Evolutionary conservation across 2,888 invertebrate genomes (phyloP).

Genomic region (Galerucella calmariensis): DNA sequence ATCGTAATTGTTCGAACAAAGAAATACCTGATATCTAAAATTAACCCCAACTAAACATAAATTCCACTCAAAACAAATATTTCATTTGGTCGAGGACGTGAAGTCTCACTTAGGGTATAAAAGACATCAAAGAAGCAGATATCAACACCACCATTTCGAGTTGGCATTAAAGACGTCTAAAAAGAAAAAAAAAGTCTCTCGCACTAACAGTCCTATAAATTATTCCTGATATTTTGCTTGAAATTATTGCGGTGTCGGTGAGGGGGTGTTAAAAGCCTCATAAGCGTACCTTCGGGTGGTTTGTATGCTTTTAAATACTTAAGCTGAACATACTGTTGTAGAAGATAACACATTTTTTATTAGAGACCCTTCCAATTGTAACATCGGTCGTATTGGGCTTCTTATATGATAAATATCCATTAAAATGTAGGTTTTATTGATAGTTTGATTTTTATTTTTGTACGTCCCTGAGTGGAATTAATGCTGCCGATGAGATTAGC

Average conservation of each 20-base stretch:
- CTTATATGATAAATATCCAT: neutral
- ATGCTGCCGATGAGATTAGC: constrained; percentile 52
- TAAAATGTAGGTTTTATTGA: neutral
- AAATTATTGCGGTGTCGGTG: constrained; percentile 12
- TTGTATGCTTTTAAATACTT: neutral
- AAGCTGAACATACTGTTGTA: neutral
- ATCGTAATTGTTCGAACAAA: neutral
- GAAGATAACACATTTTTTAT: too few relatives aligned
- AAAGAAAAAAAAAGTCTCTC: constrained; percentile 29
- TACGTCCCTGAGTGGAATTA: constrained; percentile 46
- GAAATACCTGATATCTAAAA: neutral
- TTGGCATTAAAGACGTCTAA: constrained; percentile 40
- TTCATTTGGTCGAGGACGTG: constrained; percentile 36
- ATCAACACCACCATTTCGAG: constrained; percentile 43
- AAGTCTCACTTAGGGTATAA: constrained; percentile 37
- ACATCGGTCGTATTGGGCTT: neutral
- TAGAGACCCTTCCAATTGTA: too few relatives aligned
- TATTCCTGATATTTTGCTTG: constrained; percentile 26
- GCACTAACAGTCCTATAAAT: constrained; percentile 27
- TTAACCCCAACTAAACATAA: constrained; percentile 20
- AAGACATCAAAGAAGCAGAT: constrained; percentile 44
- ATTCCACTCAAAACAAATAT: constrained; percentile 37
- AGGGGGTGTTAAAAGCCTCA: constrained; percentile 5
- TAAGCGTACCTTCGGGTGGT: neutral
- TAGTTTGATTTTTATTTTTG: neutral